A percentile compares a stretch with the other conserved stretches of the same genome.
phyloP scores from a whole-genome alignment of 1,140 invertebrate species.

The Mesaphorura yosii region DNA sequence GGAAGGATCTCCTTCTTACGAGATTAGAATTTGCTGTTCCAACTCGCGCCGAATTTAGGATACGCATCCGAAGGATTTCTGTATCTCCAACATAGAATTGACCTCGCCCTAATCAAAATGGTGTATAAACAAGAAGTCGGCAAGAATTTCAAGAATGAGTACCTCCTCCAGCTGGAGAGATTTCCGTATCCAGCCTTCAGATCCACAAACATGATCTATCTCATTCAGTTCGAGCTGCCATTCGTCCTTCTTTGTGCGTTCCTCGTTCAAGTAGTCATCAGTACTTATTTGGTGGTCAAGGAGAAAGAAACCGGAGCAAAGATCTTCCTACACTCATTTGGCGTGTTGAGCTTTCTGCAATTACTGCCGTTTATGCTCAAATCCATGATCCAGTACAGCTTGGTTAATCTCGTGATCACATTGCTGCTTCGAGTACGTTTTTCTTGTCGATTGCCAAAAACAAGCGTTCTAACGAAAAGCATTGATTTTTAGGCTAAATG shows the following conservation, averaged over 20 bases:
- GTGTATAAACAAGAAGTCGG: neutral
- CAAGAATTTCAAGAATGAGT: neutral
- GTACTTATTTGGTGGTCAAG: neutral
- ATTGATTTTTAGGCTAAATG: neutral
- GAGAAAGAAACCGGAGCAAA: neutral
- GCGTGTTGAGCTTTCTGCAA: neutral
- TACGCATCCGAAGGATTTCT: slow-evolving; percentile 1
- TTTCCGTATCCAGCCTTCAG: neutral
- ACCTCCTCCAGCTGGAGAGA: neutral
- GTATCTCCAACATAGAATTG: neutral
- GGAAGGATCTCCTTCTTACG: neutral
- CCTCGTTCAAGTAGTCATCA: neutral
- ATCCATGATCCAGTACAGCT: neutral
- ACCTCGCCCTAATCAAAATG: neutral
- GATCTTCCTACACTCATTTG: neutral
- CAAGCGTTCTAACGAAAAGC: neutral
- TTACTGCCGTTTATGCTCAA: neutral
- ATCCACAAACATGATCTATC: neutral
- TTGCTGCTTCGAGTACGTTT: neutral
- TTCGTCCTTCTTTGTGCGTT: neutral
- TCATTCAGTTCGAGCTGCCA: neutral
- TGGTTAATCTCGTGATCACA: neutral
- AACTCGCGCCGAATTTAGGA: neutral
- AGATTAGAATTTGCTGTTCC: neutral
- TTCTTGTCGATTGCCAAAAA: neutral